Evolutionary conservation across 2,113 vertebrate species (phyloP), one percentile per base, ranked within the genome.

Genomic region (Pelmatolapia mariae): DNA sequence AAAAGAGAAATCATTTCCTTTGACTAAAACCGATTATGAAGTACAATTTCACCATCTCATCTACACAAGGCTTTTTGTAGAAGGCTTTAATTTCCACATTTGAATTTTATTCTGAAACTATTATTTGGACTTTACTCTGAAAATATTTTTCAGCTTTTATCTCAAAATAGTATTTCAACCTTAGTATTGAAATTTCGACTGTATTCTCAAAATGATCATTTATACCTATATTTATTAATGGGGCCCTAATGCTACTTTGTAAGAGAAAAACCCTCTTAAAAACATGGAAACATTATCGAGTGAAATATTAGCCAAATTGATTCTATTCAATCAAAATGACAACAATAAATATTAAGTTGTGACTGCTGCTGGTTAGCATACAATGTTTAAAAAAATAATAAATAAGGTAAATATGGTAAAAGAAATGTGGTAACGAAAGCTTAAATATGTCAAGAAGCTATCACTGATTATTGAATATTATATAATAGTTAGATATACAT

Each of bases 211-310:
- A 56, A 56, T 63, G 2, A 63, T 63, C 4, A 36, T 36, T 63
- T 36, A 36, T 36, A 63, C 59, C 6, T 63, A 63, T 63, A 1
- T 63, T 63, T 63, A 36, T n/a, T 63, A 63, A 5, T 36, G 4
- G 18, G 18, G 31, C 10, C 31, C 31, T 63, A 31, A 63, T 63
- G 16, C 29, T 63, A 33, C 31, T 63, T 33, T 63, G 4, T 63
- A 7, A 63, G 59, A 36, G 11, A 10, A 59, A 33, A 8, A 4
- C 0, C 1, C 33, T 63, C 3, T 36, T n/a, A 19, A 63, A 36
- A 63, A 36, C 31, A n/a, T 36, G 18, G 31, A 63, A 63, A 36
- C 31, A 63, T 63, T 36, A 36, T 36, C 6, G 4, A n/a, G 6
- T 36, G 59, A 63, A 63, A 63, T n/a, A 36, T 63, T n/a, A 63